Evolutionary conservation across 2,113 vertebrate genomes (phyloP).

Genomic region (Sus scrofa): DNA sequence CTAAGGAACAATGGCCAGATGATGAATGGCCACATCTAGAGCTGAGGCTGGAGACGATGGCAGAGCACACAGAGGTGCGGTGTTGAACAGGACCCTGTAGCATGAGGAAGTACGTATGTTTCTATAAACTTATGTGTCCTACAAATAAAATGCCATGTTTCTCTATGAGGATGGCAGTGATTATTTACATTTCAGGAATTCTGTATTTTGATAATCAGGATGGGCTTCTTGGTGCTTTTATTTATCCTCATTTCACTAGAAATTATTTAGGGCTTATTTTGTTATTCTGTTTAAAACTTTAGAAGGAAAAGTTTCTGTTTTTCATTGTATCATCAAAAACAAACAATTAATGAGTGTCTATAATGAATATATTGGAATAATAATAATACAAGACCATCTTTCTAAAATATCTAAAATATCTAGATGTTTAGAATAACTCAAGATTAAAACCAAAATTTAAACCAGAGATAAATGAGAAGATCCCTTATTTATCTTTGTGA

Average conservation of each 20-base stretch:
- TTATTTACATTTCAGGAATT: background rate
- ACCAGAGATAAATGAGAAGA: background rate
- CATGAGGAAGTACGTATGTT: fast-evolving
- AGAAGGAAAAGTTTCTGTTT: background rate
- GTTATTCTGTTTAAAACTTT: background rate
- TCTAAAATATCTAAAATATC: background rate
- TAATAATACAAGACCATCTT: background rate
- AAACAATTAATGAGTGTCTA: background rate
- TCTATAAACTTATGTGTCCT: background rate
- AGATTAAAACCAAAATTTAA: background rate
- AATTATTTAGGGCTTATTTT: background rate
- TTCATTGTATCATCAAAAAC: background rate
- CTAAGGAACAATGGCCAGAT: background rate
- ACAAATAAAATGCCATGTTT: background rate
- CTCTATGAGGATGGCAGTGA: background rate
- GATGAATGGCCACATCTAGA: fast-evolving
- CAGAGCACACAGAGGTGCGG: fast-evolving
- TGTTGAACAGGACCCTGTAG: fast-evolving
- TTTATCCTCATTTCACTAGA: background rate
- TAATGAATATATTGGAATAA: background rate
- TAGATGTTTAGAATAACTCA: background rate
- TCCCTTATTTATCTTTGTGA: background rate
- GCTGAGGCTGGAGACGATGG: fast-evolving
- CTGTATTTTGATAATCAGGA: background rate
- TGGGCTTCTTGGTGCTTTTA: background rate